These are phyloP conservation scores for Hycleus cichorii DNA, from an alignment of 1,140 invertebrate genomes.

Conservation along the genomic window DNA sequence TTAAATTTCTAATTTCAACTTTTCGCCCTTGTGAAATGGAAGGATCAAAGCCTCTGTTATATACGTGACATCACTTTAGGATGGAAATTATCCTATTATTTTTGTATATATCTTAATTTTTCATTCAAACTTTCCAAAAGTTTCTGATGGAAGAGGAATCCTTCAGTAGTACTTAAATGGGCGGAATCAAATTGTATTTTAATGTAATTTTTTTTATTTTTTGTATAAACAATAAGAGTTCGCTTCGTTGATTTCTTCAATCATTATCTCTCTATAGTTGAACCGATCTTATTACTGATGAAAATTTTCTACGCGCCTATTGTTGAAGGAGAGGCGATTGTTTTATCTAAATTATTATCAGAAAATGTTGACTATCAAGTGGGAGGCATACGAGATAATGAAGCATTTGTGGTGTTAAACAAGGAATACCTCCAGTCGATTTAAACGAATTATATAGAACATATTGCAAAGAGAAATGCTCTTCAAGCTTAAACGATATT, in stretches of 20 bases:
- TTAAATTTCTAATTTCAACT: constrained; percentile 9
- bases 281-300: constrained; percentile 7
- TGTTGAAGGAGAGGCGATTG: constrained; percentile 7
- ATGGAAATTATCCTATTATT: constrained; percentile 10
- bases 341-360: constrained; percentile 11
- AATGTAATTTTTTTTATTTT: constrained; percentile 10
- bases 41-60: neutral
- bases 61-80: constrained; percentile 3
- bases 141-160: constrained; percentile 10
- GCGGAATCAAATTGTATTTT: constrained; percentile 12
- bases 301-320: constrained; percentile 5
- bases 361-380: constrained; percentile 12
- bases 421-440: constrained; percentile 6
- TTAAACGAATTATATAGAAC: constrained; percentile 11
- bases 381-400: constrained; percentile 2
- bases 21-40: constrained; percentile 1
- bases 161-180: constrained; percentile 1
- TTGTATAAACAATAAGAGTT: constrained; percentile 2
- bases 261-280: neutral
- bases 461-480: constrained; percentile 15
- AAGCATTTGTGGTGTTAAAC: constrained; percentile 1
- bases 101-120: constrained; percentile 19
- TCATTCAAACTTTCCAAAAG: constrained; percentile 15
- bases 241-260: neutral
- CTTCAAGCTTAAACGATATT: constrained; percentile 18